These are phyloP conservation scores for Tenualosa ilisha DNA, from an alignment of 2,797 vertebrate genomes.

Conservation along the genomic window DNA sequence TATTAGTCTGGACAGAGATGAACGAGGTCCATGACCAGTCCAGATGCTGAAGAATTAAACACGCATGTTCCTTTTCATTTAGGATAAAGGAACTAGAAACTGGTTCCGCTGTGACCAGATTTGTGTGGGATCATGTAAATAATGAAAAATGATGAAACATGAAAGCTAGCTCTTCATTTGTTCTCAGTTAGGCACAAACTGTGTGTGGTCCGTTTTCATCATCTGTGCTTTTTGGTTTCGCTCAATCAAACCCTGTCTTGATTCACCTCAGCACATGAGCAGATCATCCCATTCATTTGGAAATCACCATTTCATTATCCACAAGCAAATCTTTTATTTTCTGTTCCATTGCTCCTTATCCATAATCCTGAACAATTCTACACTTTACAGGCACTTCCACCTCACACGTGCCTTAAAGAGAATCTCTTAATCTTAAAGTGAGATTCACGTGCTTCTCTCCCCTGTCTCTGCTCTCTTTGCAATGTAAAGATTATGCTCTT, in stretches of 20 bases:
- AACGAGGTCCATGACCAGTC: neutral
- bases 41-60: neutral
- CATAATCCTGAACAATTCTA: neutral
- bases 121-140: neutral
- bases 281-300: neutral
- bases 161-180: neutral
- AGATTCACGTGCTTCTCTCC: neutral
- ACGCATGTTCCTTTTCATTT: neutral
- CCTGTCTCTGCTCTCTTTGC: neutral
- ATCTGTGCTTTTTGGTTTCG: neutral
- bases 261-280: neutral
- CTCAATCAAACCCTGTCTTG: neutral
- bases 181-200: neutral
- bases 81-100: neutral
- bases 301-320: neutral
- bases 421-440: neutral
- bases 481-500: neutral
- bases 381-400: neutral
- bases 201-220: neutral
- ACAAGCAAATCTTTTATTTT: neutral
- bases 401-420: constrained; percentile 3
- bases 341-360: neutral
- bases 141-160: neutral
- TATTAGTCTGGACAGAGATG: neutral
- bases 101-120: neutral